phyloP scores from a whole-genome alignment of 2,113 vertebrate genomes.

The Nematolebias whitei region DNA sequence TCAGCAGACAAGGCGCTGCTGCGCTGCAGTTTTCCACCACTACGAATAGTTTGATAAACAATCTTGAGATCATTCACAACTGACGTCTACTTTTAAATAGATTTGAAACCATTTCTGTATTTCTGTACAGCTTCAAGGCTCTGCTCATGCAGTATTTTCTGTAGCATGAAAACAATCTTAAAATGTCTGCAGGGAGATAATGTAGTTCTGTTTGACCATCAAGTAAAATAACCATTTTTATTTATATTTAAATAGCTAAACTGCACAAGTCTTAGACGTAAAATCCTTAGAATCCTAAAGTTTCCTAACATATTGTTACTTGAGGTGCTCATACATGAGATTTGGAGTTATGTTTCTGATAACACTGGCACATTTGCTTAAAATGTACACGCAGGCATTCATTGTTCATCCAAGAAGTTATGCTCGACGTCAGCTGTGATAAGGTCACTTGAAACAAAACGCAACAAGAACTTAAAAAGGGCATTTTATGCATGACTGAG shows the following conservation, averaged over 20 bases:
- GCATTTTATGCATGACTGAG: conserved; percentile 28
- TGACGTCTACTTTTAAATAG: conserved; percentile 36
- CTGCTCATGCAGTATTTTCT: conserved; percentile 56
- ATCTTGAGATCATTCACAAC: conserved; percentile 50
- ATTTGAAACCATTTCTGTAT: conserved; percentile 32
- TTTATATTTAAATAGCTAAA: conserved; percentile 62
- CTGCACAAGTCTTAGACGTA: conserved; percentile 62
- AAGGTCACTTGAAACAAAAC: conserved; percentile 79
- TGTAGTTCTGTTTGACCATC: conserved; percentile 49
- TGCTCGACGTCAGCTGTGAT: conserved; percentile 53
- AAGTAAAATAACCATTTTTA: too few species aligned
- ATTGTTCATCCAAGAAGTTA: conserved; percentile 45
- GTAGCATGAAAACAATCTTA: conserved; percentile 39
- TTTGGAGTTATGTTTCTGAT: conserved; percentile 48
- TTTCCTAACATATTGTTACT: conserved; percentile 51
- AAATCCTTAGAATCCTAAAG: conserved; percentile 39
- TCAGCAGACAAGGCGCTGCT: conserved; percentile 1
- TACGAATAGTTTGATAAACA: conserved; percentile 9
- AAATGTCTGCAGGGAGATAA: conserved; percentile 43
- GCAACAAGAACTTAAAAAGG: conserved; percentile 35
- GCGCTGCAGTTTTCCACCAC: conserved; percentile 13
- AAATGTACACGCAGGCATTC: conserved; percentile 59
- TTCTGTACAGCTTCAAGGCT: conserved; percentile 63
- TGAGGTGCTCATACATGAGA: conserved; percentile 60
- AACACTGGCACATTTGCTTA: conserved; percentile 42